Evolutionary conservation across 1,140 invertebrate species (phyloP).

Genomic region (Zophobas atratus): DNA sequence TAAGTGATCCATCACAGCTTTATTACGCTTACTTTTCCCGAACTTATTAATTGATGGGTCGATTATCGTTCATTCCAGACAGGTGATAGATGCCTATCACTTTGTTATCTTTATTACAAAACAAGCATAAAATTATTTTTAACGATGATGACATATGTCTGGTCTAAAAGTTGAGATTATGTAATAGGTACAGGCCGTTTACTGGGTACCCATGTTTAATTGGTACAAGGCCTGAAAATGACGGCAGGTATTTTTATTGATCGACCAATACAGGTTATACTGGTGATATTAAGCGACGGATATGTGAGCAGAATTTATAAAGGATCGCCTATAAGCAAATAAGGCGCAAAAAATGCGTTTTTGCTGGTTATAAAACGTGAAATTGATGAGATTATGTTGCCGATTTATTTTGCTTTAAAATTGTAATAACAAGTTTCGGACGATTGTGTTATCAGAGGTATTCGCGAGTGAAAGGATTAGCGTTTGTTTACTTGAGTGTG

Average conservation of each 20-base stretch:
- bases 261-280: slow-evolving; percentile 35
- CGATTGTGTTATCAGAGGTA: too few relatives aligned
- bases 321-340: too few relatives aligned
- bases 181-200: not conserved
- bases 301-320: not conserved
- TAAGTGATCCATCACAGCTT: slow-evolving; percentile 12
- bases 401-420: too few relatives aligned
- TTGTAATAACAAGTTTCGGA: too few relatives aligned
- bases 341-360: too few relatives aligned
- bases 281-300: slow-evolving; percentile 32
- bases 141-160: not conserved
- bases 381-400: too few relatives aligned
- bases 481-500: too few relatives aligned
- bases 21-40: not conserved
- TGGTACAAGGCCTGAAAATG: slow-evolving; percentile 37
- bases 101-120: not conserved
- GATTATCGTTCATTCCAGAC: not conserved
- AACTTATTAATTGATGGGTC: slow-evolving; percentile 3
- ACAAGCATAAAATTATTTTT: not conserved
- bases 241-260: slow-evolving; percentile 42
- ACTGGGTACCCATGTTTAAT: slow-evolving; percentile 28
- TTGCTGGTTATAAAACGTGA: too few relatives aligned
- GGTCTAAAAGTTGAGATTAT: not conserved
- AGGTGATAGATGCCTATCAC: slow-evolving; percentile 26
- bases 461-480: too few relatives aligned